Evolutionary conservation across 2,888 invertebrate genomes (phyloP).

Genomic region (Iselma pallidipennis): DNA sequence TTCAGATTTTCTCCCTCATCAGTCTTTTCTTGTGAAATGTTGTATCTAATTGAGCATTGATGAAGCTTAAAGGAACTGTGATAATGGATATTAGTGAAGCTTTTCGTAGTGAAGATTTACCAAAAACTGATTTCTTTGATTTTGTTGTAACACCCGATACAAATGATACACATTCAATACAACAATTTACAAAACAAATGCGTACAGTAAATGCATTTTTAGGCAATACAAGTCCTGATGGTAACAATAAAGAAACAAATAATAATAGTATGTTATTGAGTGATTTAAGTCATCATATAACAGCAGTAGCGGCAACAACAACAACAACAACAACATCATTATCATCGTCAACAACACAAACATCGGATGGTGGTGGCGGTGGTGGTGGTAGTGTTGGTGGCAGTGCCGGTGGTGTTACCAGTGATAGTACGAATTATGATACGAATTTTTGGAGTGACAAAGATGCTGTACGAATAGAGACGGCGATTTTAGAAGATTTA

Average conservation of each 20-base stretch:
- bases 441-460: slow-evolving; percentile 71
- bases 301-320: slow-evolving; percentile 10
- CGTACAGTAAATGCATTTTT: slow-evolving; percentile 70
- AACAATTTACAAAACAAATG: slow-evolving; percentile 70
- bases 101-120: slow-evolving; percentile 77
- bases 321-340: slow-evolving; percentile 55
- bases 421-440: slow-evolving; percentile 44
- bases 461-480: slow-evolving; percentile 72
- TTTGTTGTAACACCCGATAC: slow-evolving; percentile 83
- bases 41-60: slow-evolving; percentile 13
- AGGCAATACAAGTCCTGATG: slow-evolving; percentile 59
- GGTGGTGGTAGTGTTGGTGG: background rate
- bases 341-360: background rate
- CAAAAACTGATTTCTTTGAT: slow-evolving; percentile 88
- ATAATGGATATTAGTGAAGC: slow-evolving; percentile 85
- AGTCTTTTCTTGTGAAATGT: slow-evolving; percentile 14
- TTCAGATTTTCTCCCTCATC: slow-evolving; percentile 19
- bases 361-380: background rate
- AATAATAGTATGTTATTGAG: slow-evolving; percentile 45
- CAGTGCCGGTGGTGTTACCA: background rate
- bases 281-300: slow-evolving; percentile 46
- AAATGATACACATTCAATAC: slow-evolving; percentile 64
- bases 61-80: slow-evolving; percentile 55
- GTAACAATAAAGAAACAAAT: slow-evolving; percentile 64
- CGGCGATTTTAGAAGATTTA: slow-evolving; percentile 79